Evolutionary conservation across 2,888 invertebrate species (phyloP), one percentile per base, ranked within the genome.

Genomic region (Incurvaria masculella): DNA sequence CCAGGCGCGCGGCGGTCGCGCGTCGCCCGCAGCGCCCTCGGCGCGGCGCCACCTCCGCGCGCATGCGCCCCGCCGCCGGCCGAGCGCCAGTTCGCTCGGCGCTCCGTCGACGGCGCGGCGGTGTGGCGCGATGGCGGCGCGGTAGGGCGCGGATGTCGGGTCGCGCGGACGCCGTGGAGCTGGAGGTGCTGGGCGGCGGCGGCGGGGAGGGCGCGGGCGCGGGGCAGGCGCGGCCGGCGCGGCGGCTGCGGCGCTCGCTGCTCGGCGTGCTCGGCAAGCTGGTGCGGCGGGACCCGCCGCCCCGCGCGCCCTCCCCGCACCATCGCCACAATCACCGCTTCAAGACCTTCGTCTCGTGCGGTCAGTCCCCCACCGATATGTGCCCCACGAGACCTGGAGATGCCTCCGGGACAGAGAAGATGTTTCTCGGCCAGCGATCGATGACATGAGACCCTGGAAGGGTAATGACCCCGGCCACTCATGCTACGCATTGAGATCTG

Each of bases 121-220:
- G 44, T 85, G 86, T 58, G 81, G 82, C 42, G 78, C 82, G 53
- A 84, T 82, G 59, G 84, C 84, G 57, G 82, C 83, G 66, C 87
- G 88, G 83, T 62, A 82, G 80, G 86, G 85, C 74, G 84, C 84
- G 62, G 83, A 88, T 88, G 87, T 87, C 88, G 86, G 84, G 87
- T 63, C 88, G 87, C 60, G 87, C 87, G 21, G 88, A 88, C 65
- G 87, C 86, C 79, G 75, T 87, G 81, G 80, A 89, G 87, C 79
- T 85, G 87, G 80, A 89, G 88, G 66, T 75, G 69, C 89, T 90
- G 86, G 89, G 88, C 56, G 88, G 86, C 81, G 88, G 86, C 82
- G 85, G 81, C 84, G 85, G 67, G 78, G 85, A 65, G 79, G 79
- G 57, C 82, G 83, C 58, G 83, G 85, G 52, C 86, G 81, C 87